Percentiles rank a stretch among this genome's conserved stretches.
phyloP scores from a whole-genome alignment of 2,888 invertebrate genomes.

The Ectemnius continuus region DNA sequence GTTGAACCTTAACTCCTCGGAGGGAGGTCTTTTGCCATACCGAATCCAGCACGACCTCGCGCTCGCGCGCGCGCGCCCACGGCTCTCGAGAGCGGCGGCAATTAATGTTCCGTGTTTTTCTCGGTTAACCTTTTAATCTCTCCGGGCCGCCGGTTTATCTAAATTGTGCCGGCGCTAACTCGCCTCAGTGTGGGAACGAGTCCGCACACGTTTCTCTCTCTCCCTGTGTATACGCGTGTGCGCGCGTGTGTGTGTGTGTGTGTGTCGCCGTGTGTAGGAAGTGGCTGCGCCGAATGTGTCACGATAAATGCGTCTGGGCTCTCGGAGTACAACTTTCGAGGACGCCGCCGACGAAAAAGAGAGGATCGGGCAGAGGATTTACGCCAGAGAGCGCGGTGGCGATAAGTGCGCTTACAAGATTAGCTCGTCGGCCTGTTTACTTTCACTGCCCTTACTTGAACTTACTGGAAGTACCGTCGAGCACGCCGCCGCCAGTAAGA shows the following conservation, averaged over 20 bases:
- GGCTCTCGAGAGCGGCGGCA: slow-evolving; percentile 53
- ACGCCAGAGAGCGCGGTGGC: slow-evolving; percentile 25
- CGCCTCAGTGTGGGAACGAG: slow-evolving; percentile 53
- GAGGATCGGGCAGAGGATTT: slow-evolving; percentile 50
- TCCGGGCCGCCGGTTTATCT: slow-evolving; percentile 45
- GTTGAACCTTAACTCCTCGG: background rate
- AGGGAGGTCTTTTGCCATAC: slow-evolving; percentile 7
- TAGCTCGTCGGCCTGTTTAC: background rate
- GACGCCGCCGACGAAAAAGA: slow-evolving; percentile 37
- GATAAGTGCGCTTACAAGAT: slow-evolving; percentile 26
- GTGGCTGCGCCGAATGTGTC: slow-evolving; percentile 41
- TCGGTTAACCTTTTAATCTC: slow-evolving; percentile 59
- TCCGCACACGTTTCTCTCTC: slow-evolving; percentile 3
- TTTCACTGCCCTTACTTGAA: slow-evolving; percentile 4
- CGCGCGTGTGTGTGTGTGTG: too few species aligned
- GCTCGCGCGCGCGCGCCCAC: slow-evolving; percentile 30
- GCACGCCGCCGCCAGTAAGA: background rate
- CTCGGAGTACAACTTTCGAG: slow-evolving; percentile 38
- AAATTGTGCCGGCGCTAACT: slow-evolving; percentile 46
- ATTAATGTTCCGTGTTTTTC: slow-evolving; percentile 56
- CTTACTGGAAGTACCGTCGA: background rate
- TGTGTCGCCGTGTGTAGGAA: slow-evolving; percentile 43
- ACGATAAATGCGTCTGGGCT: slow-evolving; percentile 50
- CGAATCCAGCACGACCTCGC: slow-evolving; percentile 23
- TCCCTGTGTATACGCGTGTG: too few species aligned